Evolutionary conservation across 2,113 vertebrate species (phyloP), one percentile per base, ranked within the genome.

Genomic region (Fukomys damarensis): DNA sequence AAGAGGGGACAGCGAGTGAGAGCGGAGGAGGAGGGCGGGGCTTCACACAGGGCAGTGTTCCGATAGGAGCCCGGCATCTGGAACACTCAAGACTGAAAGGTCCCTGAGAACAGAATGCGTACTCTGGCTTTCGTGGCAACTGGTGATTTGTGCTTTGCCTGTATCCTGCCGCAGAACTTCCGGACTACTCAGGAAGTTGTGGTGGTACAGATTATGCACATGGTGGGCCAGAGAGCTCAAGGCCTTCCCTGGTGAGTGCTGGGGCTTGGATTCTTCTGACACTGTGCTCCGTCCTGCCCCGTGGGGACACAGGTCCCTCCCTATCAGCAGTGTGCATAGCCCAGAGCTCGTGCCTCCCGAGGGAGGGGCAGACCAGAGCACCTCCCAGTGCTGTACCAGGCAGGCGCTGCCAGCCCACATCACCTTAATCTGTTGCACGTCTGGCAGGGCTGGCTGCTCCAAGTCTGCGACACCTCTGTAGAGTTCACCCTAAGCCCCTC

Each of bases 391-490:
- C 0, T 35, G 3, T 26, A 2, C 16, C 14, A 14, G 38, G 38
- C 11, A 68, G 0, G 2, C 5, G 12, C n/a, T 6, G 4, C 6
- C 32, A 72, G 35, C 5, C 4, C 6, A 16, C 41, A 5, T 9
- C 10, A 10, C 0, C 3, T 66, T 56, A 22, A 7, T 26, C 30
- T 2, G 0, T 13, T 12, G 66, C 26, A 5, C 6, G 11, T 20
- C 0, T 1, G 24, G 10, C 30, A 79, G 32, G 43, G 0, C 0
- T 3, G 1, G 2, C 35, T 2, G 1, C 1, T 0, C 32, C 0
- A 11, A 43, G 24, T 13, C 46, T 49, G 13, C 2, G 0, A 0
- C 0, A 16, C 3, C 0, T 0, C 4, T 1, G 0, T 17, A 26
- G 10, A 7, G 28, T 9, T n/a, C 24, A 12, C 12, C 12, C 49